Percentiles rank a stretch among this genome's conserved stretches.
These are phyloP conservation scores for Otus sunia DNA, from an alignment of 2,113 vertebrate genomes.

Conservation along the genomic window DNA sequence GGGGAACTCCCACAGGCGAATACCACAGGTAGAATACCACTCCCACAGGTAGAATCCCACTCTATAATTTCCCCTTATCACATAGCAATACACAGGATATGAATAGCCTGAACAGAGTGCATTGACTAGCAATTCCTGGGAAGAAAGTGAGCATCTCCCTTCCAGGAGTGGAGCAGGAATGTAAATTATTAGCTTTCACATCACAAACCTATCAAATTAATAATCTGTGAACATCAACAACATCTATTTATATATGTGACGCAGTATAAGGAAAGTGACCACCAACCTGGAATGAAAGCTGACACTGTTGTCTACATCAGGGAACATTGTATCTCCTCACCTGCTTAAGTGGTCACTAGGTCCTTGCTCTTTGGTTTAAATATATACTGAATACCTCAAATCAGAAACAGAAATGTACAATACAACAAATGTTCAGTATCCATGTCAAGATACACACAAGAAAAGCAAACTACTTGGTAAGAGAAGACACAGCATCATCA, in stretches of 20 bases:
- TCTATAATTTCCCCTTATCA: not conserved
- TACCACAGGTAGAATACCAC: not conserved
- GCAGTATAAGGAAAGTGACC: not conserved
- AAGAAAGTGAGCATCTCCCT: not conserved
- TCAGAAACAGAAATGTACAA: not conserved
- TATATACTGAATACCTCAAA: not conserved
- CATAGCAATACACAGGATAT: not conserved
- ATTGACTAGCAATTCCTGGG: not conserved
- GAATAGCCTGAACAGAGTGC: not conserved
- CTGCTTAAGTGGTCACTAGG: not conserved
- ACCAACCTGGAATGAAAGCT: not conserved
- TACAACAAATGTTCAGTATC: not conserved
- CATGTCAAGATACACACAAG: not conserved
- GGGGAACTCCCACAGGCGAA: not conserved
- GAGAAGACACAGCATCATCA: not conserved
- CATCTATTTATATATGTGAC: not conserved
- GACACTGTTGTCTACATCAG: not conserved
- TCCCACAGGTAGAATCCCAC: not conserved
- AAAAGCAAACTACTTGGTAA: not conserved
- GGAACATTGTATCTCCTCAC: not conserved
- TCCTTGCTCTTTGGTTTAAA: not conserved
- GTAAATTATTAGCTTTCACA: not conserved
- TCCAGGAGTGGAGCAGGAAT: not conserved
- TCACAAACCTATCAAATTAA: not conserved
- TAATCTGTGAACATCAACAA: not conserved